Evolutionary conservation across 2,888 invertebrate species (phyloP), one percentile per base, ranked within the genome.

Genomic region (Tromatobia lineatoria): DNA sequence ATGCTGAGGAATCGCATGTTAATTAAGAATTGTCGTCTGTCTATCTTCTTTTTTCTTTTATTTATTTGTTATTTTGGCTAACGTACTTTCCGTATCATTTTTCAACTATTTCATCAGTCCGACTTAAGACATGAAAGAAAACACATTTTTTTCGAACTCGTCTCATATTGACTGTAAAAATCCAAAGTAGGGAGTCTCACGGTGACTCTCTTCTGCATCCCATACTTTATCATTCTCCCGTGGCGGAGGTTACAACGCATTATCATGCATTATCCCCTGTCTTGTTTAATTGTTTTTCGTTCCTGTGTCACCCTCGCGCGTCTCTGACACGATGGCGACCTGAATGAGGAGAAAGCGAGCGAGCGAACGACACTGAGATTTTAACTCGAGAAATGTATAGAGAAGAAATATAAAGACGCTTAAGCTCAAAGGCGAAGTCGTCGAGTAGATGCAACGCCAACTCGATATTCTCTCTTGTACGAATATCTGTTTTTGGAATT

Each of bases 171-270:
- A n/a, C n/a, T n/a, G n/a, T n/a, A n/a, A n/a, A n/a, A n/a, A n/a
- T n/a, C n/a, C n/a, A n/a, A n/a, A n/a, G n/a, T n/a, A n/a, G n/a
- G n/a, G n/a, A n/a, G n/a, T n/a, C 80, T 82, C 74, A 77, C 80
- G 81, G 7, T 74, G 82, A 82, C 78, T 85, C 83, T 82, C 76
- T 82, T 85, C 80, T 83, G 76, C 29, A 29, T 29, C 89, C 90
- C 91, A 91, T 91, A 89, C 85, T 85, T 88, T 89, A 90, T 90
- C 90, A 87, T 86, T 88, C 86, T 88, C 87, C 87, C 87, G 87
- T 83, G 79, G 86, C 88, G 88, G 89, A 91, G 91, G 90, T 90
- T 90, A 91, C 91, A 90, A 88, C 89, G 90, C 90, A 90, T 91
- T 92, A 93, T 92, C 92, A 92, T 93, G 91, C 82, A 86, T 78